Base-by-base conservation (phyloP, 1,140 invertebrate species). In the Aplysia californica region DNA sequence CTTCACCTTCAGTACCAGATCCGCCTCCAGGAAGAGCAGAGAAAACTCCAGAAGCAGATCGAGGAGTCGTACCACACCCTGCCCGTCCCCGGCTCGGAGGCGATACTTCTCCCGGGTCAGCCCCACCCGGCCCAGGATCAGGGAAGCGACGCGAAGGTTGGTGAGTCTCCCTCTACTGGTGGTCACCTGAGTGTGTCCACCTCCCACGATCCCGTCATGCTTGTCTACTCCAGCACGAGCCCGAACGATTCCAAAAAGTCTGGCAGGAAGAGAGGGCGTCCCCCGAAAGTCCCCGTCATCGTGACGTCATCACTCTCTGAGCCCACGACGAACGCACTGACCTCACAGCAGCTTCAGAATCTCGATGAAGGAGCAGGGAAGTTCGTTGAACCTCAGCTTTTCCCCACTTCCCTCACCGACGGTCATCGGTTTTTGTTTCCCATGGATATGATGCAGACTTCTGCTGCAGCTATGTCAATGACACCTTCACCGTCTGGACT, bases 231-330 rank as follows among this genome's bases (percentile, higher is more conserved):
- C 0, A 84, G 83, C 56, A 70, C 74, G 1, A 75, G 78, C 6
- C 64, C 81, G 29, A 76, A 71, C 23, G 74, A 75, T 36, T 31
- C 78, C 20, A 83, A 81, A 1, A 84, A 85, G 50, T 83, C 83
- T 2, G 80, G 80, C 2, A 41, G 85, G 64, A 81, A 81, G 67
- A 72, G 86, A 35, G 86, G 86, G 0, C 77, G 86, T 39, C 86
- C 86, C 2, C 86, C 86, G 0, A 87, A 87, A 75, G 76, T 83
- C 15, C 85, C 83, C 23, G n/a, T n/a, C n/a, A n/a, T n/a, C n/a
- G n/a, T n/a, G n/a, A n/a, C n/a, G n/a, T n/a, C n/a, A n/a, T n/a
- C n/a, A n/a, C n/a, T n/a, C n/a, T n/a, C n/a, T n/a, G n/a, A n/a
- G n/a, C n/a, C n/a, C n/a, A n/a, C n/a, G n/a, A n/a, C n/a, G n/a